Conservation (phyloP, 64 coral and sea anemone genomes). For the Porites lutea region DNA sequence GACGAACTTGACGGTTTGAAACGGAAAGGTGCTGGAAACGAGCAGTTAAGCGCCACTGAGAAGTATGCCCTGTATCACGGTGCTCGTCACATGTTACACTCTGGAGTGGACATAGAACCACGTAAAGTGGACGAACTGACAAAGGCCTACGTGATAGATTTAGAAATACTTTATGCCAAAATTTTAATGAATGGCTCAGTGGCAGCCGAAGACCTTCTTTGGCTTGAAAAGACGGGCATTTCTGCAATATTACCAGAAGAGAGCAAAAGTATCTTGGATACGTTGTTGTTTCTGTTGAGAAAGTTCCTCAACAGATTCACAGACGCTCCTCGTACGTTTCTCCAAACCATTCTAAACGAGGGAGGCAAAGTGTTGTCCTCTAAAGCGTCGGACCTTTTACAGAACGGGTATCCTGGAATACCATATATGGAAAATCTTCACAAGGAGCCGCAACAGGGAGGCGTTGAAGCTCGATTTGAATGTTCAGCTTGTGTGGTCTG, state of each 20-base stretch:
- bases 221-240: background rate
- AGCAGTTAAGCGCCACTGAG: background rate
- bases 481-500: background rate
- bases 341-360: background rate
- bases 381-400: background rate
- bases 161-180: background rate
- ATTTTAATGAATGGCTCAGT: background rate
- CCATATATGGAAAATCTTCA: slow-evolving; percentile 1
- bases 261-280: background rate
- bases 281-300: background rate
- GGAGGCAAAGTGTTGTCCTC: background rate
- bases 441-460: background rate
- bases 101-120: background rate
- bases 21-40: background rate
- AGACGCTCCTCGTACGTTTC: background rate
- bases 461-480: background rate
- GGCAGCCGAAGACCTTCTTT: background rate
- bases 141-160: background rate
- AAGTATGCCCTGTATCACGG: slow-evolving; percentile 8
- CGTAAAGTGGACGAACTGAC: background rate
- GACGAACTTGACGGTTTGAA: background rate
- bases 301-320: background rate
- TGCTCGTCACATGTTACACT: background rate
- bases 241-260: background rate
- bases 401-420: slow-evolving; percentile 6